Evolutionary conservation across 2,797 vertebrate species (phyloP).

Genomic region (Chelon auratus): DNA sequence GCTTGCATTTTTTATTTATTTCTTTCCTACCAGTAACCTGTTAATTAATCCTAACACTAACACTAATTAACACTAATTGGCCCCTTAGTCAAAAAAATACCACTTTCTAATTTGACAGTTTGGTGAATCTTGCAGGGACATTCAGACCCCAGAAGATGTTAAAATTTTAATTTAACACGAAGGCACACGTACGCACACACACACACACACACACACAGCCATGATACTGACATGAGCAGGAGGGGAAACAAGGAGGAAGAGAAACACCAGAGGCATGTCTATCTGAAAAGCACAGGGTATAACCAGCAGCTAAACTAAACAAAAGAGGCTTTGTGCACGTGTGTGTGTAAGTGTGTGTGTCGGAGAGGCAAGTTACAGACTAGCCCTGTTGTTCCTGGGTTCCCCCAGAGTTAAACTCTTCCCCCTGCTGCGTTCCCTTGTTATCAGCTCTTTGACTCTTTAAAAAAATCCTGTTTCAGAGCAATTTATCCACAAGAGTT

Average conservation of each 20-base stretch:
- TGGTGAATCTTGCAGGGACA: constrained; percentile 23
- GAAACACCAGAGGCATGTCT: constrained; percentile 38
- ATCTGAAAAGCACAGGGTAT: constrained; percentile 37
- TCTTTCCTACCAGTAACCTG: constrained; percentile 25
- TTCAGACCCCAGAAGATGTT: constrained; percentile 19
- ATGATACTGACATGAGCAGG: constrained; percentile 13
- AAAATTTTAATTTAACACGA: constrained; percentile 15
- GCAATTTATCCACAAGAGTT: constrained; percentile 32
- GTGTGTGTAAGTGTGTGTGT: constrained; percentile 23
- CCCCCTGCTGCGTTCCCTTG: constrained; percentile 30
- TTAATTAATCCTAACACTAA: constrained; percentile 59
- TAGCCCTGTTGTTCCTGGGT: constrained; percentile 11
- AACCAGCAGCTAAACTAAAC: constrained; percentile 62
- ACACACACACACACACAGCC: constrained; percentile 21
- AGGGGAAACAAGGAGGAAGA: constrained; percentile 13
- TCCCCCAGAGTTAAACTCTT: constrained; percentile 24
- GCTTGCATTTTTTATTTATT: constrained; percentile 1
- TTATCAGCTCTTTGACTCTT: constrained; percentile 35
- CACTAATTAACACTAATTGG: constrained; percentile 31
- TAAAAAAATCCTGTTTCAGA: constrained; percentile 40
- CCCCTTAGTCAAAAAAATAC: constrained; percentile 39
- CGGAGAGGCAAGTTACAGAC: constrained; percentile 6
- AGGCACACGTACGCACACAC: constrained; percentile 16
- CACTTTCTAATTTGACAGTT: constrained; percentile 7
- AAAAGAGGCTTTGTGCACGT: constrained; percentile 49